Base-by-base conservation (phyloP, 2,888 invertebrate genomes). In the Zaprionus lineosus region DNA sequence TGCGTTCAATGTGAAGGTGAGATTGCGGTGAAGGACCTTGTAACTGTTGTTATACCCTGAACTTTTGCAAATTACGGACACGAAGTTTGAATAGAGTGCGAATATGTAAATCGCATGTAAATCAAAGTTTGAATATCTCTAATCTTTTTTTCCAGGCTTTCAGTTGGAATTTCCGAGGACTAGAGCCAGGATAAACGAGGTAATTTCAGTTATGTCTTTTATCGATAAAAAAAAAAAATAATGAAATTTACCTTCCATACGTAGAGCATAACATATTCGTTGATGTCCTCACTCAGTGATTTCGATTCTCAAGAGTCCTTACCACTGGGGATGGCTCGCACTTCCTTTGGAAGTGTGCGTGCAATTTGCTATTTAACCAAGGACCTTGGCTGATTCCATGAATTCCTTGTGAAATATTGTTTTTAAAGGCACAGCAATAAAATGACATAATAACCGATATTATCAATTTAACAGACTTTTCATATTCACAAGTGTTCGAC, bases 1-100 rank as follows among this genome's bases (percentile, higher is more conserved):
- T 34, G 44, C 44, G 61, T 78, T 72, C 78, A 83, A 83, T 81
- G 85, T 61, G 75, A 87, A 86, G 84, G 84, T 67, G 26, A 68
- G 68, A 63, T 36, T 47, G 62, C 64, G 64, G 63, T 61, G 39
- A 66, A 64, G 58, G 57, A 63, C 60, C 73, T 66, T 69, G 73
- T 48, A 65, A 26, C 66, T 37, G 48, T 47, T 53, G 8, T 41
- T 19, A 15, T 8, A 14, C 7, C 31, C 5, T 21, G 3, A 3
- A 3, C 9, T 18, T 7, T 16, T 15, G 8, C 26, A 34, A 59
- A 60, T 60, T 48, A 14, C 26, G 21, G 55, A 26, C 3, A 16
- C 16, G 50, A 64, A 29, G 33, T 28, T 34, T 28, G 9, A 15
- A 24, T 29, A n/a, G n/a, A n/a, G n/a, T n/a, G n/a, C n/a, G n/a